Evolutionary conservation across 2,888 invertebrate species (phyloP), one percentile per base, ranked within the genome.

Genomic region (Operophtera brumata): DNA sequence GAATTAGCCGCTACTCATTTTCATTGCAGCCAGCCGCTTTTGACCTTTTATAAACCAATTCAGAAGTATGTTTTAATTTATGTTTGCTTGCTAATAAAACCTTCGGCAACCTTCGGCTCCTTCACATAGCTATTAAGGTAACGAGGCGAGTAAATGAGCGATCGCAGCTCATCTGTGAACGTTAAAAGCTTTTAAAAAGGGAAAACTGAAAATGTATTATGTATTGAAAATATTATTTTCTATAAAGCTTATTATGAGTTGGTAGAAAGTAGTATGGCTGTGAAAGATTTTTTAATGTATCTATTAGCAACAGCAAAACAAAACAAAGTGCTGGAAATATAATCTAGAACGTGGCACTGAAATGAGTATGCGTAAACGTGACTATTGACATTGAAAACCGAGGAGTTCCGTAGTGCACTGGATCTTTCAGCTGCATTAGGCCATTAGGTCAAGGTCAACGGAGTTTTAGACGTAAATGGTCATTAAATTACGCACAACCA

Each of bases 131-230:
- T 40, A 43, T 50, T 36, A 41, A 12, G 36, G 35, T 47, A 47
- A 42, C 30, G 30, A 53, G 35, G 35, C 30, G 20, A 34, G 11
- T 42, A 37, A 54, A 48, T 48, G 37, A 12, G 30, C 35, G 26
- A 12, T 40, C 39, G 20, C 32, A 40, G 13, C 30, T 46, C 48
- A 41, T 46, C 41, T 47, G 47, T 35, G 42, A 30, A 43, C 46
- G 20, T 45, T 53, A 53, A 54, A 49, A 54, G 50, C 50, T 50
- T 54, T 58, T 32, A 3, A 50, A 20, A 54, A 44, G 47, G 46
- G 10, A 26, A 50, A 50, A 44, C 25, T 13, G 20, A 41, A 57
- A 35, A 53, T 50, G 44, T 25, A 48, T 45, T 37, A 45, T 37
- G n/a, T 44, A 48, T 47, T 41, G 30, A 57, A 44, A 41, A 44